Evolutionary conservation across 2,113 vertebrate genomes (phyloP).

Genomic region (Trematomus loennbergii): DNA sequence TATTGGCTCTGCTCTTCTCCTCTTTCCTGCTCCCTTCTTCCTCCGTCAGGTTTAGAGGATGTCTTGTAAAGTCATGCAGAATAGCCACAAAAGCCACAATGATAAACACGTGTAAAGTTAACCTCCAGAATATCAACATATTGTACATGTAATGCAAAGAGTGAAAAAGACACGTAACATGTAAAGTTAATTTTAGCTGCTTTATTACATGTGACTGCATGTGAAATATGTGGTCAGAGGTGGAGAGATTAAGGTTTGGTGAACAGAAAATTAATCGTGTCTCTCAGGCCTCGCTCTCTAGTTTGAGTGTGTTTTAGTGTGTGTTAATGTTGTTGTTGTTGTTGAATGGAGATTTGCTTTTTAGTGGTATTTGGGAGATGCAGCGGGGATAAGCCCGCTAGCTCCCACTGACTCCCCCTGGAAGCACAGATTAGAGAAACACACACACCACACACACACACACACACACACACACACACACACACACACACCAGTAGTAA

Average conservation of each 20-base stretch:
- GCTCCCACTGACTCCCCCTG: conserved; percentile 76
- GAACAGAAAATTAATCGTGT: conserved; percentile 70
- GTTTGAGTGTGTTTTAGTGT: conserved; percentile 27
- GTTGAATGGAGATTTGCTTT: conserved; percentile 83
- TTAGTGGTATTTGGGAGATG: conserved; percentile 83
- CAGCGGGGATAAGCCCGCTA: conserved; percentile 80
- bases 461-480: conserved; percentile 44
- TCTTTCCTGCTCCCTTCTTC: conserved; percentile 52
- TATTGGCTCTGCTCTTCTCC: conserved; percentile 91
- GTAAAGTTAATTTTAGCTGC: neutral
- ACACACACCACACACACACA: conserved; percentile 46
- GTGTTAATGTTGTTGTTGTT: conserved; percentile 77
- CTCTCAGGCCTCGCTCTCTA: conserved; percentile 58
- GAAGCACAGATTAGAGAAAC: conserved; percentile 78
- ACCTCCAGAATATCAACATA: neutral
- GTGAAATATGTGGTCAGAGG: conserved; percentile 20
- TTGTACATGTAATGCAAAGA: neutral
- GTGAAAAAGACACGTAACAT: neutral
- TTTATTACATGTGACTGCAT: conserved; percentile 48
- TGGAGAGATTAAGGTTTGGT: conserved; percentile 41
- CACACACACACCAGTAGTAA: conserved; percentile 45
- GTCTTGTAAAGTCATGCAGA: conserved; percentile 12
- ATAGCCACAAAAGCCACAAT: neutral
- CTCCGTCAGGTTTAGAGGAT: conserved; percentile 40
- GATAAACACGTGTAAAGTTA: neutral